Evolutionary conservation across 2,797 vertebrate species (phyloP).

Genomic region (Platyrinchus mystaceus): DNA sequence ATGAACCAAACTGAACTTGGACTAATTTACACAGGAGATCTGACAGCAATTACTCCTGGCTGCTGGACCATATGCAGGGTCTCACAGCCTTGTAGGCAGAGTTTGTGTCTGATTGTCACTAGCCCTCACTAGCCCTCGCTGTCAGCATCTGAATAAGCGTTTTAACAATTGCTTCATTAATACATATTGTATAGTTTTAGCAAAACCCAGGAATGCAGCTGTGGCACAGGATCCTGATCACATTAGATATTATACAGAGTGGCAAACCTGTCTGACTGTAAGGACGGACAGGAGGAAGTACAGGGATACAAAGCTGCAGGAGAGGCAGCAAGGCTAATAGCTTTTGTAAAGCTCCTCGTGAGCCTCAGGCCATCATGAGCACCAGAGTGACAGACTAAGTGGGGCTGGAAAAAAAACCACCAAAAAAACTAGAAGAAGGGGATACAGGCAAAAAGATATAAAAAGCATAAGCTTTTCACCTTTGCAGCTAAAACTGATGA

Average conservation of each 20-base stretch:
- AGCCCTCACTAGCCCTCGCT: neutral
- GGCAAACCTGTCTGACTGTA: neutral
- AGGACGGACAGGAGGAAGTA: neutral
- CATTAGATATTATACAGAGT: fast-evolving
- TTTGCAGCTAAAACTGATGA: neutral
- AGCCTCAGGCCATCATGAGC: neutral
- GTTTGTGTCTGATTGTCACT: neutral
- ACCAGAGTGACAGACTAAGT: neutral
- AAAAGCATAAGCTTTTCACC: neutral
- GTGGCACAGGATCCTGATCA: neutral
- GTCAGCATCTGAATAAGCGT: neutral
- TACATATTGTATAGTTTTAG: neutral
- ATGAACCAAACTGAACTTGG: neutral
- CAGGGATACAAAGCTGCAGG: neutral
- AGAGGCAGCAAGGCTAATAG: neutral
- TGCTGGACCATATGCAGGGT: neutral
- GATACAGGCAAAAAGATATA: neutral
- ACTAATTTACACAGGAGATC: neutral
- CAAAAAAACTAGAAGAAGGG: neutral
- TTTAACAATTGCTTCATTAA: neutral
- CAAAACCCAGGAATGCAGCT: neutral
- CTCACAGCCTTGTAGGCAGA: neutral
- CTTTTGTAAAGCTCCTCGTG: neutral
- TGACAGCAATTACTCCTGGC: neutral
- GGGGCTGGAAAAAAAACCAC: neutral